Base-by-base conservation (phyloP, 2,888 invertebrate genomes). In the Catocala sponsa region DNA sequence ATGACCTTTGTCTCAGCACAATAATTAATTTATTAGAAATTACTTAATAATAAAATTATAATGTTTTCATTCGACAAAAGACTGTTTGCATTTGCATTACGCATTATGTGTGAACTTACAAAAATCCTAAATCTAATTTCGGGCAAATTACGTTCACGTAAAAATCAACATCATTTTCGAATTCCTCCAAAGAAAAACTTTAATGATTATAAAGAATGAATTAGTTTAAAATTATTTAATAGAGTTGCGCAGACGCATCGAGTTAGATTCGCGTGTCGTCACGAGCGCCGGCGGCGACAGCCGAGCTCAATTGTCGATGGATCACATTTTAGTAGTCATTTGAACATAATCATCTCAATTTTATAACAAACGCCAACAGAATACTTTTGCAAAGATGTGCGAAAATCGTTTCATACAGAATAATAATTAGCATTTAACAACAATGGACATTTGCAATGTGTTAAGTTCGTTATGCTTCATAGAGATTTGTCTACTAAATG, bases 201-300 rank as follows among this genome's bases (percentile, higher is more conserved):
- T 64, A 65, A 56, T 47, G 64, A 61, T 76, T 77, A 76, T 72
- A 68, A 49, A 62, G 66, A 74, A 61, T 65, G 69, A 79, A 82
- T 84, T 81, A 83, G 78, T 71, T 76, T 70, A 62, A 74, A 80
- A 82, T 81, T 80, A 83, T 81, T 78, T 80, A 76, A 81, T 83
- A 84, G 79, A 81, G 80, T 71, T 83, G 81, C 82, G 81, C 85
- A 82, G 82, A 74, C 70, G 81, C 86, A 86, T 72, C 80, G 76
- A 77, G 78, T 83, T 80, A 81, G 78, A 81, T 84, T 89, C 76
- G 91, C 91, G 86, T 92, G 91, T 78, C 76, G 80, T 85, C 91
- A 90, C 90, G 91, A 84, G 61, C 82, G 84, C 91, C 86, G 58
- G 53, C 57, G 68, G 81, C 78, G 73, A 73, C 76, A 69, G 11